Evolutionary conservation across 2,797 vertebrate species (phyloP), one percentile per base, ranked within the genome.

Genomic region (Notolabrus celidotus): DNA sequence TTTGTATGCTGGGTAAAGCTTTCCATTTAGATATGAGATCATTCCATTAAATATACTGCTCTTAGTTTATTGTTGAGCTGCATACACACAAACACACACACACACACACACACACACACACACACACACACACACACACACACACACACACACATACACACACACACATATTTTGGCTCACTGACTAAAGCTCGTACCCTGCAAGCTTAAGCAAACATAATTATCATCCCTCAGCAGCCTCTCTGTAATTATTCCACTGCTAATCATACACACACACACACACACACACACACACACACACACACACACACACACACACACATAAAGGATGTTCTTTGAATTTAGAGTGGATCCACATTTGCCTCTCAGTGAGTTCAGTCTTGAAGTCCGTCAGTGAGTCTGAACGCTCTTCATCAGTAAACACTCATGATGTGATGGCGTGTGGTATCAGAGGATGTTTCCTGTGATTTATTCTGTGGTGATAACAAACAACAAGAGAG

Each of bases 161-260:
- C 16, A 15, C 2, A 6, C 22, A 39, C 33, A 52, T 3, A 34
- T 19, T 22, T n/a, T 14, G 14, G 16, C 27, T 53, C 16, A 62
- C 47, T 59, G 60, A 34, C 53, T 64, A 10, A 15, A 7, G 53
- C 29, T 67, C 50, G 19, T 47, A 62, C 38, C 31, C 45, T 71
- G 22, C 19, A 55, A 71, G 60, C 53, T 67, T 62, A 65, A 67
- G 59, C 46, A 73, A 65, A 71, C 52, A 39, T 61, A 74, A 59
- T 68, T 55, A 83, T 71, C 43, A 31, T 78, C 34, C 19, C n/a
- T 63, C 54, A 74, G 43, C 62, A 72, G 61, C 43, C 42, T 58
- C 51, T 62, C 57, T 80, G 62, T 84, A 69, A 81, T 84, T 84
- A 74, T 47, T 36, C 41, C 19, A 8, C 51, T 71, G 4, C 62